These are phyloP conservation scores for Rhagium mordax DNA, from an alignment of 2,888 invertebrate genomes.

Conservation along the genomic window DNA sequence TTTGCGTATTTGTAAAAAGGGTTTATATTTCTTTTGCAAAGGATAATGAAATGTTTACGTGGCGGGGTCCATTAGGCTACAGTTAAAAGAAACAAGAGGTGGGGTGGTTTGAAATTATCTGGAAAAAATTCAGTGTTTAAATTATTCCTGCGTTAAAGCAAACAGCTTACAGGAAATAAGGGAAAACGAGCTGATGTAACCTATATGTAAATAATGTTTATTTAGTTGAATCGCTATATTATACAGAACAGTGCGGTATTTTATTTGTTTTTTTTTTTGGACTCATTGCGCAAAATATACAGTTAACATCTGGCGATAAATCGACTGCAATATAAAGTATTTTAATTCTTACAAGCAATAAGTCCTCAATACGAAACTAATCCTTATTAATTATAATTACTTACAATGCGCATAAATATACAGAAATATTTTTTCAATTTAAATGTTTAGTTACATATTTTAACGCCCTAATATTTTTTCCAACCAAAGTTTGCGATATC, in stretches of 20 bases:
- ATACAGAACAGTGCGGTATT: background rate
- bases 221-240: slow-evolving; percentile 7
- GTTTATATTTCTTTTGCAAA: background rate
- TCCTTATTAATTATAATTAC: no score
- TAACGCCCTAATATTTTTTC: no score
- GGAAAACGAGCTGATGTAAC: slow-evolving; percentile 13
- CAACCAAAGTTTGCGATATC: no score
- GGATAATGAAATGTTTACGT: background rate
- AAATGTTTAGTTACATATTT: no score
- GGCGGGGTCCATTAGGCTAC: background rate
- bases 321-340: no score
- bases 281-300: no score
- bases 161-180: slow-evolving; percentile 1
- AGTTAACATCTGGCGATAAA: no score
- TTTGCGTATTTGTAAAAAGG: background rate
- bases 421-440: no score
- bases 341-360: no score
- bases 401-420: no score
- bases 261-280: background rate
- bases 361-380: no score
- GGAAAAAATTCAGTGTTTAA: slow-evolving; percentile 4
- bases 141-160: background rate
- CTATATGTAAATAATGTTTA: slow-evolving; percentile 24
- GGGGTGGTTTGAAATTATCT: background rate
- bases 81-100: background rate